These are phyloP conservation scores for Cettia cetti DNA, from an alignment of 2,113 vertebrate species.

Conservation along the genomic window DNA sequence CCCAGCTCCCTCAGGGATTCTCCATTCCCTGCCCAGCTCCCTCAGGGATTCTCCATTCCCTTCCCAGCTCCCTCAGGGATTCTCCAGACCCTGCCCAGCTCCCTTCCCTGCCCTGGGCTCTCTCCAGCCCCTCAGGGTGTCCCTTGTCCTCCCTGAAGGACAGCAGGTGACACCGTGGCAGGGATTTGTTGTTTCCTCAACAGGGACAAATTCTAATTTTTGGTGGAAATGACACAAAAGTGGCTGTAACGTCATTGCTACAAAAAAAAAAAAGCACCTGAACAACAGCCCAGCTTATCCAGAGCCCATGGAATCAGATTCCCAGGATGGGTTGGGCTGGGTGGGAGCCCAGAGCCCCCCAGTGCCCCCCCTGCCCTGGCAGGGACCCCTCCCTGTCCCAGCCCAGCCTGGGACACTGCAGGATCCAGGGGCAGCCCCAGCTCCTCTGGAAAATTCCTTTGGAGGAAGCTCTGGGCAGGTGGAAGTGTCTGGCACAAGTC, in stretches of 20 bases:
- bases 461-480: not conserved
- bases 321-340: not conserved
- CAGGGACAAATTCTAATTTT: not conserved
- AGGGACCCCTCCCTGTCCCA: not conserved
- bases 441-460: not conserved
- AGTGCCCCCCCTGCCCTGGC: not conserved
- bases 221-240: not conserved
- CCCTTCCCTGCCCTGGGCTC: not conserved
- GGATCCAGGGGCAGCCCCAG: not conserved
- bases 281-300: not conserved
- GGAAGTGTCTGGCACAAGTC: not conserved
- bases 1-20: too few relatives aligned
- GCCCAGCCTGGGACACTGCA: not conserved
- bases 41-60: not conserved
- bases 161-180: rapidly evolving
- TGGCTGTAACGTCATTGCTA: too few relatives aligned
- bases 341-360: rapidly evolving
- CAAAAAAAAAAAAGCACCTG: too few relatives aligned
- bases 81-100: not conserved
- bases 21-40: too few relatives aligned
- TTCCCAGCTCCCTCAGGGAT: not conserved
- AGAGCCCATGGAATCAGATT: not conserved
- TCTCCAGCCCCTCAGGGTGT: not conserved
- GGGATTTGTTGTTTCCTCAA: not conserved
- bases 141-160: not conserved